phyloP scores from a whole-genome alignment of 2,113 vertebrate species.

The Pteruthius melanotis region DNA sequence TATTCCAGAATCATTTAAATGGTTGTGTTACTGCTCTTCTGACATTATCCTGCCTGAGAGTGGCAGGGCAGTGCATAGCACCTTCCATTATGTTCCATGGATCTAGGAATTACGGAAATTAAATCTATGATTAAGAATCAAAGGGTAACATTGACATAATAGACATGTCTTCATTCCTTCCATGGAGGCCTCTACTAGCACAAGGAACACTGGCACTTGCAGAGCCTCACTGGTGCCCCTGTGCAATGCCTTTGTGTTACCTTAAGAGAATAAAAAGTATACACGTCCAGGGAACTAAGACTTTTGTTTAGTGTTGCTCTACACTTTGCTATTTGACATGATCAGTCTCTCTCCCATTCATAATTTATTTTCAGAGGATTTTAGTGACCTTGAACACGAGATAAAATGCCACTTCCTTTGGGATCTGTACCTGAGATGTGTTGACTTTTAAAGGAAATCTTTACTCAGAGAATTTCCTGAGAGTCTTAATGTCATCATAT shows the following conservation, averaged over 20 bases:
- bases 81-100: background rate
- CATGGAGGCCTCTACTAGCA: background rate
- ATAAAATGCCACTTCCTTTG: conserved; percentile 13
- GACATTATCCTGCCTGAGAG: background rate
- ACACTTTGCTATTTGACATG: background rate
- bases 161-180: background rate
- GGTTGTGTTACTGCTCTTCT: background rate
- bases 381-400: conserved; percentile 54
- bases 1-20: background rate
- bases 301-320: background rate
- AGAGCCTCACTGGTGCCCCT: background rate
- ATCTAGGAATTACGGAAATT: background rate
- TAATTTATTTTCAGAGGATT: conserved; percentile 52
- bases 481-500: conserved; percentile 39
- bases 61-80: background rate
- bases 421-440: conserved; percentile 8
- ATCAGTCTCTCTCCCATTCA: background rate
- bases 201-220: background rate
- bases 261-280: background rate
- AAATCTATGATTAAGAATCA: background rate
- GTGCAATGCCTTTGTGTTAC: background rate
- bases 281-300: background rate
- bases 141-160: background rate
- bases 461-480: background rate
- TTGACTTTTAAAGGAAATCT: conserved; percentile 45